Percentiles rank a stretch among this genome's conserved stretches.
phyloP scores from a whole-genome alignment of 1,140 invertebrate species.

The Penaeus chinensis region DNA sequence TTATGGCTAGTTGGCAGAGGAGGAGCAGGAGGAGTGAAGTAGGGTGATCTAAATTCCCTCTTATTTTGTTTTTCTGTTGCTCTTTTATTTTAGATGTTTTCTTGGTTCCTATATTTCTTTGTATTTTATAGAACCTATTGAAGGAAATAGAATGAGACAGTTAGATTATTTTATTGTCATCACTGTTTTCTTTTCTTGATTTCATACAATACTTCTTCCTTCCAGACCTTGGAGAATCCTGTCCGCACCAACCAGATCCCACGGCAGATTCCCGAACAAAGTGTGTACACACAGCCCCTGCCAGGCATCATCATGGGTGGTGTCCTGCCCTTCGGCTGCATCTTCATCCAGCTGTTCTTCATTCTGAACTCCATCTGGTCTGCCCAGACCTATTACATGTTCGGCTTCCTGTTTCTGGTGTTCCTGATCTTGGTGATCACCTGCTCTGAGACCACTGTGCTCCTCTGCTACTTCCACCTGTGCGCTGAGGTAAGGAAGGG shows the following conservation, averaged over 20 bases:
- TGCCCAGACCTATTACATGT: conserved; percentile 99
- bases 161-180: not conserved
- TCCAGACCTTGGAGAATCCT: conserved; percentile 91
- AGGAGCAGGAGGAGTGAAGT: no score
- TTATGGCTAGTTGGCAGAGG: no score
- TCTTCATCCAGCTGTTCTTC: conserved; percentile 99
- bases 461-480: conserved; percentile 98
- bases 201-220: not conserved
- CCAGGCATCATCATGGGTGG: conserved; percentile 94
- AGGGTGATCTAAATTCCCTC: no score
- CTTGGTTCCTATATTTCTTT: no score
- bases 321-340: conserved; percentile 98
- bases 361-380: conserved; percentile 99
- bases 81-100: no score
- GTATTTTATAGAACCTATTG: no score
- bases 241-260: conserved; percentile 99
- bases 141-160: no score
- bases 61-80: no score
- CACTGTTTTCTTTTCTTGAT: not conserved
- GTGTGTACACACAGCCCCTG: conserved; percentile 84
- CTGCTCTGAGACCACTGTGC: conserved; percentile 97
- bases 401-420: conserved; percentile 97
- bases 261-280: conserved; percentile 97
- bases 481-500: conserved; percentile 90
- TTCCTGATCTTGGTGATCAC: conserved; percentile 98